Percentiles rank a stretch among this genome's conserved stretches.
Evolutionary conservation across 2,888 invertebrate genomes (phyloP).

Genomic region (Yponomeuta sedellus): DNA sequence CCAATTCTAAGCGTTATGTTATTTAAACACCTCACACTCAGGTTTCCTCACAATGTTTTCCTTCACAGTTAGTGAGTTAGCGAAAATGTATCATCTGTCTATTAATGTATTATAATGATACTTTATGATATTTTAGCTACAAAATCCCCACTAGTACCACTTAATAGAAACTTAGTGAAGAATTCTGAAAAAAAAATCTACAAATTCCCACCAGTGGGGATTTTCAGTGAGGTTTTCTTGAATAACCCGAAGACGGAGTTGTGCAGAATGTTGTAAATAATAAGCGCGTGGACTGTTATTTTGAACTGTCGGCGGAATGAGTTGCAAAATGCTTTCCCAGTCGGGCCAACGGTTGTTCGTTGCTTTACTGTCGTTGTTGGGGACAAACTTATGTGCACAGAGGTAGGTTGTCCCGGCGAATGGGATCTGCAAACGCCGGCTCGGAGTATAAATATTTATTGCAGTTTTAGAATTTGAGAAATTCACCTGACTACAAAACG

Average conservation of each 20-base stretch:
- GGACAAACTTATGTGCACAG: background rate
- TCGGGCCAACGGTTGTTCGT: background rate
- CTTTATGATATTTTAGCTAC: too few species aligned
- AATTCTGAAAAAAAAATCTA: too few species aligned
- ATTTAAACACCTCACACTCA: too few species aligned
- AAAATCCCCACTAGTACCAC: too few species aligned
- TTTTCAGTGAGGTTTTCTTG: too few species aligned
- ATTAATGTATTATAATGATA: too few species aligned
- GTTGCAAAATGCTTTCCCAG: background rate
- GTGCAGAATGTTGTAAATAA: background rate
- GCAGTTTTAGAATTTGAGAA: background rate
- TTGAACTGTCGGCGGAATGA: background rate
- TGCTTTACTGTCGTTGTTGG: background rate
- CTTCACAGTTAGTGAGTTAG: too few species aligned
- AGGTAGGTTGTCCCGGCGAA: background rate
- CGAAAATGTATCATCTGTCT: too few species aligned
- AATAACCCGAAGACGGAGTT: background rate
- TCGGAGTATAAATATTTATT: background rate
- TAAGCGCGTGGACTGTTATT: background rate
- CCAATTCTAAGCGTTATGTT: too few species aligned
- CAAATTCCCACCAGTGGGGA: too few species aligned
- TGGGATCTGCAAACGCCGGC: background rate
- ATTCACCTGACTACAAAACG: background rate
- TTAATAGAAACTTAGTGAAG: too few species aligned
- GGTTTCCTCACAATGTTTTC: too few species aligned